Evolutionary conservation across 1,140 invertebrate species (phyloP), one percentile per base, ranked within the genome.

Genomic region (Drosophila rufa): DNA sequence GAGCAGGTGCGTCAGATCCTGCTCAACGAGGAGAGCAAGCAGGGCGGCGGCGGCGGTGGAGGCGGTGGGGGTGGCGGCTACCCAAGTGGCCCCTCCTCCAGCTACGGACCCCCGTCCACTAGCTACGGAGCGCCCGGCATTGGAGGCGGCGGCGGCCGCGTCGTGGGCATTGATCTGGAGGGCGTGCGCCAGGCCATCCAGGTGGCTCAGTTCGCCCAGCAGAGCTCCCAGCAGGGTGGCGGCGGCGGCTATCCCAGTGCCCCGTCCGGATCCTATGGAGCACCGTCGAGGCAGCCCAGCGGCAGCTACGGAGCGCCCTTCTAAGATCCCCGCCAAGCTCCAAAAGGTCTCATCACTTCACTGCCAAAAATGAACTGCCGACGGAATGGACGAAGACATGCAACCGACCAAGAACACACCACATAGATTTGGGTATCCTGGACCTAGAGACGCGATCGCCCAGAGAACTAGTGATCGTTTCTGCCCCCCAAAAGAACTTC

Each of bases 1-100:
- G 96, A 97, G 90, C 96, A 97, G 92, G 96, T 97, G 80, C 95
- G 96, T 79, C 95, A 97, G 93, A 97, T 97, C 89, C 94, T 97
- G 53, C 94, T 97, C 68, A 96, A 96, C 87, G 96, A 97, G 92
- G 96, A 97, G 93, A 94, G 95, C 91, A 95, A 95, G 68, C 92
- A 94, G 5, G 90, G 94, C 8, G 76, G 76, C 12, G 91, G 91
- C 33, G 92, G 64, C 70, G 92, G 82, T 74, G 87, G 83, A 3
- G 90, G 76, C 93, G 94, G 93, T 80, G 94, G 79, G 0, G 93
- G 50, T 92, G 93, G 93, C 85, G 93, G 67, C 61, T 92, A 66
- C 80, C 91, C 60, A 70, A 92, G 80, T 75, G 93, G 93, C 43
- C 69, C 69, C 4, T 94, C 94, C 15, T 93, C 93, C 70, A 83